phyloP scores from a whole-genome alignment of 2,888 invertebrate genomes.

The Villa cingulata region DNA sequence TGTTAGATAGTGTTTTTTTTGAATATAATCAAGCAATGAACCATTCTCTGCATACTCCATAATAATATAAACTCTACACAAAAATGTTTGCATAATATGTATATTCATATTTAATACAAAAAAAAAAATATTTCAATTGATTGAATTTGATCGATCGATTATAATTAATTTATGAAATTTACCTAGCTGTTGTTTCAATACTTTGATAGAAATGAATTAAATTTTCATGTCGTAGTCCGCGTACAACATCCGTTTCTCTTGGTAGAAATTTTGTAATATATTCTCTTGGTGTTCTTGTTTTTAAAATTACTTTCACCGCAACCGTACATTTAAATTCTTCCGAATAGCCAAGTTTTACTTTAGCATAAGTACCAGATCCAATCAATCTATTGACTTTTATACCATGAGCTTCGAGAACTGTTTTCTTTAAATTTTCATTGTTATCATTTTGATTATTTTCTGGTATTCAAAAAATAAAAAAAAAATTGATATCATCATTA shows the following conservation, averaged over 20 bases:
- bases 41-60: constrained; percentile 77
- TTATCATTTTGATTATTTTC: not conserved
- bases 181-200: not conserved
- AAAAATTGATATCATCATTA: too few relatives aligned
- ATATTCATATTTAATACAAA: too few relatives aligned
- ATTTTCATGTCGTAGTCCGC: constrained; percentile 34
- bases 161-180: too few relatives aligned
- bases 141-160: too few relatives aligned
- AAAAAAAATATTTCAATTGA: not conserved
- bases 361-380: constrained; percentile 71
- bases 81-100: too few relatives aligned
- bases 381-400: constrained; percentile 61
- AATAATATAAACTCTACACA: constrained; percentile 59
- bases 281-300: constrained; percentile 24
- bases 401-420: constrained; percentile 66
- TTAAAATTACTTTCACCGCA: constrained; percentile 53
- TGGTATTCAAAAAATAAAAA: too few relatives aligned
- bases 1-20: constrained; percentile 56
- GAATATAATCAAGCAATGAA: constrained; percentile 60
- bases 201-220: not conserved
- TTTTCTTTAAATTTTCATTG: constrained; percentile 24
- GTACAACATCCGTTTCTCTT: not conserved
- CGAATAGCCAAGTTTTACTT: constrained; percentile 65
- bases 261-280: constrained; percentile 64
- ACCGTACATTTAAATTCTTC: constrained; percentile 58